These are phyloP conservation scores for Eupithecia insigniata DNA, from an alignment of 2,888 invertebrate species.

Conservation along the genomic window DNA sequence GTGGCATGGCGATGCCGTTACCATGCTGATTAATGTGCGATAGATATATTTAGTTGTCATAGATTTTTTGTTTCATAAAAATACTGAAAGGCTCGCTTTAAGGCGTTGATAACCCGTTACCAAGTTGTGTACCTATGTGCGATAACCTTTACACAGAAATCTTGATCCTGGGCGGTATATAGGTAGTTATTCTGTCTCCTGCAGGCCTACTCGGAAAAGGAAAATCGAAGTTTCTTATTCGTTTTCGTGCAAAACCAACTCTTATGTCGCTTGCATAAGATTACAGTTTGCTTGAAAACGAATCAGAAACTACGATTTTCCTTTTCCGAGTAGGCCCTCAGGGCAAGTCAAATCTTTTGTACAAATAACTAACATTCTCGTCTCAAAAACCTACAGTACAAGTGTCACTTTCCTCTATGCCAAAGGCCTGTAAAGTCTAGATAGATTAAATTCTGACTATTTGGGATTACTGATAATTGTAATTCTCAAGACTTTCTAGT, in stretches of 20 bases:
- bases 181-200: neutral
- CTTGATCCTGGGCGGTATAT: neutral
- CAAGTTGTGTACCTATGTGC: neutral
- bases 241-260: too few species aligned
- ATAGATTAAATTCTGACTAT: slow-evolving; percentile 25
- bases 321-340: too few species aligned
- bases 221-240: too few species aligned
- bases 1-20: neutral
- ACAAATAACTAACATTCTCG: neutral
- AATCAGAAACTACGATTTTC: too few species aligned
- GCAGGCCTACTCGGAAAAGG: too few species aligned
- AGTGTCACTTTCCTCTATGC: slow-evolving; percentile 4
- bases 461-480: slow-evolving; percentile 30
- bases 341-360: neutral
- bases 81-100: neutral
- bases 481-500: slow-evolving; percentile 53
- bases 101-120: neutral
- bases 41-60: too few species aligned
- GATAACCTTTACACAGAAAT: neutral
- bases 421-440: slow-evolving; percentile 10
- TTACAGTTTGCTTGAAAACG: too few species aligned
- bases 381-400: neutral
- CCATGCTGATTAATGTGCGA: neutral
- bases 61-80: neutral
- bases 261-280: too few species aligned